These are phyloP conservation scores for Ceratotherium simum DNA, from an alignment of 2,113 vertebrate species.

Conservation along the genomic window DNA sequence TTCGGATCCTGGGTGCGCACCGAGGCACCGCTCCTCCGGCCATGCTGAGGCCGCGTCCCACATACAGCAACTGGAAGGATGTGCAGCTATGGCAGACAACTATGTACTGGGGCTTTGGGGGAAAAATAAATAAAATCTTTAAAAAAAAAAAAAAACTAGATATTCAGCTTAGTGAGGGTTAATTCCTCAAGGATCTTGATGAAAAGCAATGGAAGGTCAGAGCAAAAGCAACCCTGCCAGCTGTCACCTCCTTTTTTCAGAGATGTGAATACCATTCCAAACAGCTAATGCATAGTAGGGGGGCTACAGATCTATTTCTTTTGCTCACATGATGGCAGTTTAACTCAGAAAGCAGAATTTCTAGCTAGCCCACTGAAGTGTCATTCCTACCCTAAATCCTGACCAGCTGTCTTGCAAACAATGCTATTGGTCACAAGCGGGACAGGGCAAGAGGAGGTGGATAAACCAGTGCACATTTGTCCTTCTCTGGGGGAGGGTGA, in stretches of 20 bases:
- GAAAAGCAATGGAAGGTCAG: conserved; percentile 77
- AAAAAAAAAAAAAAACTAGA: too few relatives aligned
- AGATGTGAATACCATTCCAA: conserved; percentile 56
- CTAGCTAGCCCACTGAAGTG: neutral
- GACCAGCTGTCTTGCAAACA: conserved; percentile 58
- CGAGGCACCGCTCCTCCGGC: too few relatives aligned
- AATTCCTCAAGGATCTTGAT: conserved; percentile 63
- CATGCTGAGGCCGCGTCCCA: too few relatives aligned
- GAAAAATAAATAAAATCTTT: too few relatives aligned
- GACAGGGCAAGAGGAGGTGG: conserved; percentile 15
- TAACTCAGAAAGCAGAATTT: conserved; percentile 58
- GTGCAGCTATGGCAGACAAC: too few relatives aligned
- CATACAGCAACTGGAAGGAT: too few relatives aligned
- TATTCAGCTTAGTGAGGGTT: conserved; percentile 63
- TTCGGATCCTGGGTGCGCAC: too few relatives aligned
- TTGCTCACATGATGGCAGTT: conserved; percentile 39
- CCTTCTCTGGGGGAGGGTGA: neutral
- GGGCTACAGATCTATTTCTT: conserved; percentile 53
- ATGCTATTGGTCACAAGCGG: neutral
- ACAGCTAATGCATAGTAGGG: conserved; percentile 18
- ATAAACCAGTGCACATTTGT: neutral
- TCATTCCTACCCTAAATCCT: conserved; percentile 12
- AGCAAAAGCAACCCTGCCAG: conserved; percentile 59
- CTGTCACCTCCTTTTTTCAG: conserved; percentile 62
- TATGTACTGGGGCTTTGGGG: too few relatives aligned